phyloP scores from a whole-genome alignment of 2,888 invertebrate species.

The Atrina japonica region DNA sequence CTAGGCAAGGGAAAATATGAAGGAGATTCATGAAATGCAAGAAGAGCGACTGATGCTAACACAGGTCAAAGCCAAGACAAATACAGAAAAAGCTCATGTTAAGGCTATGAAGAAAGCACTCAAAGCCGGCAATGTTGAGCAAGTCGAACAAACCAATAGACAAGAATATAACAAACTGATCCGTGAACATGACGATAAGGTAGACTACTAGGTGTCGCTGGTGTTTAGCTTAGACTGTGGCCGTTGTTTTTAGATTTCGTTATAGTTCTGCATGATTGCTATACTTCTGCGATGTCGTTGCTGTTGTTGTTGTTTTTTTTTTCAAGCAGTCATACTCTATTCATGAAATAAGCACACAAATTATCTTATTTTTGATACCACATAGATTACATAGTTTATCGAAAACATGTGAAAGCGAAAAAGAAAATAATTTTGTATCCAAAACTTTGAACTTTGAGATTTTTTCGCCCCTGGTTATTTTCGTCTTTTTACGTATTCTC shows the following conservation, averaged over 20 bases:
- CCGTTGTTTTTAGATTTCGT: background rate
- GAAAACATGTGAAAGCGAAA: no score
- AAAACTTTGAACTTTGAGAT: no score
- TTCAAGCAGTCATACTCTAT: constrained; percentile 12
- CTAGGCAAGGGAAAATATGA: constrained; percentile 69
- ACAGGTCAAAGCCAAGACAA: constrained; percentile 81
- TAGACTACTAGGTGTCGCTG: constrained; percentile 22
- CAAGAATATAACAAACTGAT: constrained; percentile 41
- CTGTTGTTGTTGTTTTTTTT: constrained; percentile 11
- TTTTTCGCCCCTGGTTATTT: no score
- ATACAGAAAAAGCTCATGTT: constrained; percentile 78
- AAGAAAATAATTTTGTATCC: no score
- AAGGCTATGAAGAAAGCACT: constrained; percentile 79
- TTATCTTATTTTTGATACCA: no score
- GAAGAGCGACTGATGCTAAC: constrained; percentile 75
- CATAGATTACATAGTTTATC: no score
- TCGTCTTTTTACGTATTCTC: no score
- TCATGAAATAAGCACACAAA: no score
- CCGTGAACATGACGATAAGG: constrained; percentile 58
- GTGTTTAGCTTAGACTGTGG: no score
- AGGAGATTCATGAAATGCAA: constrained; percentile 79
- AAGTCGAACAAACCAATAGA: constrained; percentile 43
- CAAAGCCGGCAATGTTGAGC: constrained; percentile 62
- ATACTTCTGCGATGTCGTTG: no score
- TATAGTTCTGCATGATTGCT: constrained; percentile 19